phyloP scores from a whole-genome alignment of 2,888 invertebrate genomes.

The Drosophila atroscutellata region DNA sequence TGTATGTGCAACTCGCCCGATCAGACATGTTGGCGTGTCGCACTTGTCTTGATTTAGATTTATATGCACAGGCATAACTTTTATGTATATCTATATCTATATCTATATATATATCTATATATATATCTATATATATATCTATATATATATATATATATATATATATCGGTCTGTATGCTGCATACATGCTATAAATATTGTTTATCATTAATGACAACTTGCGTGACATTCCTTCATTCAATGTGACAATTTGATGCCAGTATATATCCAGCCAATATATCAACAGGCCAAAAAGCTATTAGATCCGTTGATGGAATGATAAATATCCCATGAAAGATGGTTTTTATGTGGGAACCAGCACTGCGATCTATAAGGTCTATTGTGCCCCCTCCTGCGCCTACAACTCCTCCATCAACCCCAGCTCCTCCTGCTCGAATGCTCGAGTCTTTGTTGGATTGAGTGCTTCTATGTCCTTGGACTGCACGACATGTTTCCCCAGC shows the following conservation, averaged over 20 bases:
- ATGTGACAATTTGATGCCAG: slow-evolving; percentile 55
- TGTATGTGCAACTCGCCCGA: not conserved
- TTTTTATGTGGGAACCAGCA: no score
- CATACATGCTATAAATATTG: slow-evolving; percentile 33
- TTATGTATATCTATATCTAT: slow-evolving; percentile 7
- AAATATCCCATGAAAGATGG: not conserved
- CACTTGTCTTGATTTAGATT: slow-evolving; percentile 41
- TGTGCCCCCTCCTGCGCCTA: no score
- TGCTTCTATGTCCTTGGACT: accelerated
- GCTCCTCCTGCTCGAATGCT: no score
- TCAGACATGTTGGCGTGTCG: slow-evolving; percentile 19
- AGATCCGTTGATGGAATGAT: not conserved
- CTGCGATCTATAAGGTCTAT: no score
- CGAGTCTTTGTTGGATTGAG: no score
- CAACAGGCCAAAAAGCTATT: slow-evolving; percentile 1
- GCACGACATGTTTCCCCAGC: no score
- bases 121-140: not conserved
- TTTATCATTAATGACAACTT: slow-evolving; percentile 58
- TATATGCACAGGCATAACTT: slow-evolving; percentile 25
- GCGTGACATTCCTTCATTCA: slow-evolving; percentile 69
- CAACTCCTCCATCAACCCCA: no score
- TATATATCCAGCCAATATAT: slow-evolving; percentile 5
- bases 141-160: slow-evolving; percentile 4
- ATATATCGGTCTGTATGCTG: slow-evolving; percentile 11
- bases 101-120: not conserved